phyloP scores from a whole-genome alignment of 2,113 vertebrate genomes.

The Microtus pennsylvanicus region DNA sequence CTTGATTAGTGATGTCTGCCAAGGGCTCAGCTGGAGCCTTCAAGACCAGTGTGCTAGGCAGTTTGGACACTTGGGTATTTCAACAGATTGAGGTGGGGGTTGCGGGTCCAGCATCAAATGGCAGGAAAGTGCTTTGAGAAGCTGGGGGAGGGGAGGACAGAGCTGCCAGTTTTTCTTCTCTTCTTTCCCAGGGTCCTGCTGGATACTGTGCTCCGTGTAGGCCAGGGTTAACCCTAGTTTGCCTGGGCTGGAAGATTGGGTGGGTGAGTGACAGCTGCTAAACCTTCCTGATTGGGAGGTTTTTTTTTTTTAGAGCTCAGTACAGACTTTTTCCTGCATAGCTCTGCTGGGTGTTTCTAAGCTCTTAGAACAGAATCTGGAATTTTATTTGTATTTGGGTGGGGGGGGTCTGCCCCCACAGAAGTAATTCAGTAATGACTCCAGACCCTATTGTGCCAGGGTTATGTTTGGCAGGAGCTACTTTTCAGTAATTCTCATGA shows the following conservation, averaged over 20 bases:
- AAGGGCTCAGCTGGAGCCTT: constrained; percentile 41
- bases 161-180: not conserved
- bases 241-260: not conserved
- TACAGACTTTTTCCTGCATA: constrained; percentile 63
- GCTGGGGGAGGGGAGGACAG: not conserved
- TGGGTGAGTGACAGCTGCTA: not conserved
- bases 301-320: constrained; percentile 66
- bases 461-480: not conserved
- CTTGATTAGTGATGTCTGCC: constrained; percentile 76
- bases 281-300: not conserved
- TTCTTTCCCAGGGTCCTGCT: not conserved
- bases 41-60: not conserved
- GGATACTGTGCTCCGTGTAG: not conserved
- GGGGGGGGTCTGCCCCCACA: not conserved
- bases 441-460: not conserved
- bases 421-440: not conserved
- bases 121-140: not conserved
- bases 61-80: not conserved
- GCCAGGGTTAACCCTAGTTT: not conserved
- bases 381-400: not conserved
- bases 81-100: not conserved
- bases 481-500: not conserved
- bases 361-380: not conserved
- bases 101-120: not conserved
- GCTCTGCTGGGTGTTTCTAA: constrained; percentile 55